These are phyloP conservation scores for Desmophyllum pertusum DNA, from an alignment of 92 coral and sea anemone species.

Conservation along the genomic window DNA sequence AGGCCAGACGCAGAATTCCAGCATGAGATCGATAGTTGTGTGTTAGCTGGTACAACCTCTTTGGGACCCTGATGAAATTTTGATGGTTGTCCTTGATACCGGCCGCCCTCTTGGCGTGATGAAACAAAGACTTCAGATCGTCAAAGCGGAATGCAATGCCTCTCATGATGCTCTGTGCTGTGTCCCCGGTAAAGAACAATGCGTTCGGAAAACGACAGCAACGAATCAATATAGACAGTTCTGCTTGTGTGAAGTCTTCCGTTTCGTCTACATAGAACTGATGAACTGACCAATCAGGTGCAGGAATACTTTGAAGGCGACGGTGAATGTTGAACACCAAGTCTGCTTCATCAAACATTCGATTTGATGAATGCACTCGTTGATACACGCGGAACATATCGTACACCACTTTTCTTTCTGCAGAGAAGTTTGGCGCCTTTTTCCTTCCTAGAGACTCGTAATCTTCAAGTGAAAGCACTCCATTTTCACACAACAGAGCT, in stretches of 20 bases:
- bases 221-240: constrained; percentile 83
- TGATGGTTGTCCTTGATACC: not conserved
- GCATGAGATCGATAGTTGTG: constrained; percentile 98
- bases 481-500: constrained; percentile 74
- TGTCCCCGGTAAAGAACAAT: constrained; percentile 97
- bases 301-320: constrained; percentile 69
- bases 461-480: constrained; percentile 72
- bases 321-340: constrained; percentile 78
- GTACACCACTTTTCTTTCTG: constrained; percentile 75
- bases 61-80: constrained; percentile 61
- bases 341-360: constrained; percentile 98
- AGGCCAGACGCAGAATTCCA: constrained; percentile 89
- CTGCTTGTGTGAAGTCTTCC: constrained; percentile 98
- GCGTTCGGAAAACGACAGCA: constrained; percentile 90
- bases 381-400: constrained; percentile 75
- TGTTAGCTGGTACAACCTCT: constrained; percentile 83
- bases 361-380: constrained; percentile 60
- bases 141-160: constrained; percentile 96
- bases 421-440: constrained; percentile 92
- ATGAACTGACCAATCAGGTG: constrained; percentile 93
- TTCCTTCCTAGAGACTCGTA: constrained; percentile 87
- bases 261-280: constrained; percentile 95
- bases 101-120: constrained; percentile 52
- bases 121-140: constrained; percentile 91
- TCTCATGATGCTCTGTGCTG: constrained; percentile 99